Evolutionary conservation across 23 tunicate genomes (phyloP).

Genomic region (Corella eumyota): DNA sequence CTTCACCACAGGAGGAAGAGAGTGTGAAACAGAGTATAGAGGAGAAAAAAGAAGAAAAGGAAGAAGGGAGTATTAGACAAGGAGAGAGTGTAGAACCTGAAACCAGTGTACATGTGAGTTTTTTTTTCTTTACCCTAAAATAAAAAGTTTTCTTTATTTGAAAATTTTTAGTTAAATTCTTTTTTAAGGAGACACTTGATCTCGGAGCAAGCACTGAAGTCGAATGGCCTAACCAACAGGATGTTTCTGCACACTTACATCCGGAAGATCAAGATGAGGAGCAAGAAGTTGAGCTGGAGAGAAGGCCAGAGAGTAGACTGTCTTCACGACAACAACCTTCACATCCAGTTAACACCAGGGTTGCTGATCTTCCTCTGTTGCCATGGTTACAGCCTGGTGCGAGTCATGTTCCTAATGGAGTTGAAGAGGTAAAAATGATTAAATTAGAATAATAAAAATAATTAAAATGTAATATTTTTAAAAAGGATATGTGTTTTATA

Average conservation of each 20-base stretch:
- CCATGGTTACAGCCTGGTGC: constrained; percentile 89
- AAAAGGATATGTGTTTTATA: neutral
- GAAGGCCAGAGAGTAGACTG: constrained; percentile 42
- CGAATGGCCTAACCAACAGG: constrained; percentile 21
- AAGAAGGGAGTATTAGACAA: constrained; percentile 13
- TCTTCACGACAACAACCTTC: constrained; percentile 83
- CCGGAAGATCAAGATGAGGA: constrained; percentile 18
- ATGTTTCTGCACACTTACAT: constrained; percentile 8
- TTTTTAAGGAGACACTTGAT: constrained; percentile 31
- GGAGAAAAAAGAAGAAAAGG: constrained; percentile 8
- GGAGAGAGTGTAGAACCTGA: constrained; percentile 18
- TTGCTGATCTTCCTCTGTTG: constrained; percentile 51
- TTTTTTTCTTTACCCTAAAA: neutral
- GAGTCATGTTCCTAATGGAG: constrained; percentile 82
- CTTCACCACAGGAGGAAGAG: neutral
- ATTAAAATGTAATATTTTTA: neutral
- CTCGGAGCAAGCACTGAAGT: constrained; percentile 39
- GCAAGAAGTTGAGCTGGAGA: constrained; percentile 23
- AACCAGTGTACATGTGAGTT: constrained; percentile 27
- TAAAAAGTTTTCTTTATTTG: neutral
- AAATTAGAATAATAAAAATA: neutral
- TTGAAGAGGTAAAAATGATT: constrained; percentile 86
- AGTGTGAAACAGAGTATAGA: constrained; percentile 8
- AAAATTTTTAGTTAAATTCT: neutral
- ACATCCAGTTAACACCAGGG: constrained; percentile 51